A percentile compares a stretch with the other conserved stretches of the same genome.
These are phyloP conservation scores for Pempheris klunzingeri DNA, from an alignment of 2,797 vertebrate genomes.

Conservation along the genomic window DNA sequence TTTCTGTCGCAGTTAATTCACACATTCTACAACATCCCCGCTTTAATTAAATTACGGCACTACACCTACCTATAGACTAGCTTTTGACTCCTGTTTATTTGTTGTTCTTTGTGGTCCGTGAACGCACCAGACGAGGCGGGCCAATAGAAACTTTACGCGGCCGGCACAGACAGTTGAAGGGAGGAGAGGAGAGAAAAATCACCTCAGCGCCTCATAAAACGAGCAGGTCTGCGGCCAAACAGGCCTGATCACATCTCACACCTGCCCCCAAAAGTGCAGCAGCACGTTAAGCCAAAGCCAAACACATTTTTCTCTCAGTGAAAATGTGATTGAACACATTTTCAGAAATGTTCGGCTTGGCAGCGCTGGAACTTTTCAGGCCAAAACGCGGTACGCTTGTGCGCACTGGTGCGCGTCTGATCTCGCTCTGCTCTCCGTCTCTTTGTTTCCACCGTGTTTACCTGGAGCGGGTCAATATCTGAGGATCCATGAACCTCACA, in stretches of 20 bases:
- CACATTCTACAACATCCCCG: background rate
- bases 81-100: slow-evolving; percentile 34
- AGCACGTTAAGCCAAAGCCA: background rate
- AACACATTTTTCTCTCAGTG: background rate
- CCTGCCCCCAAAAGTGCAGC: slow-evolving; percentile 33
- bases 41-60: background rate
- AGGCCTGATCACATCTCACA: slow-evolving; percentile 37
- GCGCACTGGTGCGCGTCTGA: slow-evolving; percentile 1
- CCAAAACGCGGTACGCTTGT: background rate
- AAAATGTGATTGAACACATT: background rate
- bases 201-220: slow-evolving; percentile 45
- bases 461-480: slow-evolving; percentile 12
- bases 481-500: background rate
- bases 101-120: slow-evolving; percentile 45
- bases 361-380: background rate
- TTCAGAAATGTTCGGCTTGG: background rate
- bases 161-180: slow-evolving; percentile 39
- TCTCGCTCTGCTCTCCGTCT: background rate
- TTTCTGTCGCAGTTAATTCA: background rate
- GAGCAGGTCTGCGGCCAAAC: slow-evolving; percentile 28
- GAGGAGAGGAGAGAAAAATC: slow-evolving; percentile 5
- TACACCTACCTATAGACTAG: background rate
- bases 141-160: slow-evolving; percentile 59
- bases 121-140: slow-evolving; percentile 57
- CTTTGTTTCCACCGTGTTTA: slow-evolving; percentile 21